Conservation (phyloP, 2,888 invertebrate species). For the Capitulum mitella region DNA sequence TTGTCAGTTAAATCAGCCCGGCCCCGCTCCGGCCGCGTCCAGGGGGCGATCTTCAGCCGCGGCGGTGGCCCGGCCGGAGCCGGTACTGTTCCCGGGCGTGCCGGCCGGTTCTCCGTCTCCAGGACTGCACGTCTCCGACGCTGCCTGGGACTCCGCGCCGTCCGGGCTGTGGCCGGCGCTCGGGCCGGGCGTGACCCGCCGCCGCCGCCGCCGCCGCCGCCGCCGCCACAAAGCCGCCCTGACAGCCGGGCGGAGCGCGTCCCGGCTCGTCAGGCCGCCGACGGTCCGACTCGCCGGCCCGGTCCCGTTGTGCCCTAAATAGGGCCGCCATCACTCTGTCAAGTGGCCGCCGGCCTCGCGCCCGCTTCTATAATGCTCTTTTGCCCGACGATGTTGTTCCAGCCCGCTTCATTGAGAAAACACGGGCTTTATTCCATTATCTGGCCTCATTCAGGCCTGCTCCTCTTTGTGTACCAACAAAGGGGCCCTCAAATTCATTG, state of each 20-base stretch:
- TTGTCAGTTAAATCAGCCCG: slow-evolving; percentile 4
- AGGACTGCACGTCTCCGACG: too few relatives aligned
- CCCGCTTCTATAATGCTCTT: background rate
- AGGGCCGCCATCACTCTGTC: background rate
- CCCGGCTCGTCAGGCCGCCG: background rate
- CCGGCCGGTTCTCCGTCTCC: too few relatives aligned
- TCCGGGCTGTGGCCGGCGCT: too few relatives aligned
- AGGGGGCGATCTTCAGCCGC: background rate
- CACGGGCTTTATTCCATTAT: slow-evolving; percentile 6
- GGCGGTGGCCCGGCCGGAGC: background rate
- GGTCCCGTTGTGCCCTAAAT: background rate
- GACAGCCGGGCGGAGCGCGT: background rate
- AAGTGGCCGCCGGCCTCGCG: background rate
- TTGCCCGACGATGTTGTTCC: slow-evolving; percentile 11
- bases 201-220: background rate
- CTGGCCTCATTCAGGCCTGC: slow-evolving; percentile 10
- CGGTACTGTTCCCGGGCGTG: too few relatives aligned
- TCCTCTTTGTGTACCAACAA: slow-evolving; percentile 19
- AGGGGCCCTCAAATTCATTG: slow-evolving; percentile 23
- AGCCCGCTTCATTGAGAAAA: slow-evolving; percentile 17
- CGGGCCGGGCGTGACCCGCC: background rate
- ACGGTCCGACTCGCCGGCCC: background rate
- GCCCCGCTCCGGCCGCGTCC: background rate
- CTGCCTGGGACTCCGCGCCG: too few relatives aligned
- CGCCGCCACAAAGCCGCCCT: background rate